Percentiles rank a stretch among this genome's conserved stretches.
phyloP scores from a whole-genome alignment of 2,113 vertebrate genomes.

The Ailuropoda melanoleuca region DNA sequence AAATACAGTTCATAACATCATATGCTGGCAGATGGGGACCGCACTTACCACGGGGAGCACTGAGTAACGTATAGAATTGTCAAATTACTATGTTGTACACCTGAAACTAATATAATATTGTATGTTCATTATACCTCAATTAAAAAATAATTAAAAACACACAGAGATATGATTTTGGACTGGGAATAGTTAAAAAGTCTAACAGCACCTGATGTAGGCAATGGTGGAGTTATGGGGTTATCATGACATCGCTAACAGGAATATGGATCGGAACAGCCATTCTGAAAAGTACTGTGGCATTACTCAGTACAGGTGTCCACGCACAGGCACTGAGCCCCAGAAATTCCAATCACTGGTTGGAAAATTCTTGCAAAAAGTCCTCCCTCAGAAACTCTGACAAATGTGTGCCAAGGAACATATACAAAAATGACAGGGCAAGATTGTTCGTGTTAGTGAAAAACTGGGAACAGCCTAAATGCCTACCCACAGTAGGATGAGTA shows the following conservation, averaged over 20 bases:
- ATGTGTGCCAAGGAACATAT: background rate
- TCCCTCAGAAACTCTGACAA: background rate
- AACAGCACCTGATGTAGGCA: background rate
- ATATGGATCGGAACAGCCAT: background rate
- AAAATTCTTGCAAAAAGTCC: background rate
- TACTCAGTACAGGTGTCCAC: background rate
- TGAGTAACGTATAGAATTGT: background rate
- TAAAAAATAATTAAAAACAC: background rate
- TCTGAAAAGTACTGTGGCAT: background rate
- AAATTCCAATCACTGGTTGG: background rate
- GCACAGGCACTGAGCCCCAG: background rate
- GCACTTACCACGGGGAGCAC: background rate
- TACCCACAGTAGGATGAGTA: background rate
- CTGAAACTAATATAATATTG: background rate
- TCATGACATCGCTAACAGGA: background rate
- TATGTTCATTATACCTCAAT: background rate
- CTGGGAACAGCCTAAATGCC: background rate
- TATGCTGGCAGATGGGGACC: background rate
- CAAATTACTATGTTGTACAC: background rate
- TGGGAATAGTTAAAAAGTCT: background rate
- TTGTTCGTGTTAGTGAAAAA: background rate
- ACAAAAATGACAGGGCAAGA: background rate
- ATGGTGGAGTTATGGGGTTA: background rate
- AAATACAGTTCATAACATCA: background rate
- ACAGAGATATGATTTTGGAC: background rate